A percentile compares a stretch with the other conserved stretches of the same genome.
Evolutionary conservation across 2,797 vertebrate species (phyloP).

Genomic region (Sebastes hubbsi): DNA sequence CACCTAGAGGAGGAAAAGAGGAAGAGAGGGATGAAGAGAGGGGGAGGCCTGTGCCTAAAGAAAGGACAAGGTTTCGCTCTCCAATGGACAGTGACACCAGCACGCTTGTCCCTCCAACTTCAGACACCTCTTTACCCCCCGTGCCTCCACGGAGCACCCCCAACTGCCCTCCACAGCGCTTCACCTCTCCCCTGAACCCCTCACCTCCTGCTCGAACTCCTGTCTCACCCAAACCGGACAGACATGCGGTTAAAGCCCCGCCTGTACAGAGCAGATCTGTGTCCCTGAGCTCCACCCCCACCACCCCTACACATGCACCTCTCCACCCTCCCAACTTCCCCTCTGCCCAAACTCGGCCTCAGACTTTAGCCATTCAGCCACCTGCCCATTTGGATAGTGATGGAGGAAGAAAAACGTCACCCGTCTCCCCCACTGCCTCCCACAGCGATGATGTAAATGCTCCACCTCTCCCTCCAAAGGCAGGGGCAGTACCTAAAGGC

Average conservation of each 20-base stretch:
- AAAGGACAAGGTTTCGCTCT: constrained; percentile 84
- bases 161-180: constrained; percentile 85
- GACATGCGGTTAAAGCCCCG: neutral
- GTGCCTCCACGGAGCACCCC: constrained; percentile 87
- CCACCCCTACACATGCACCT: neutral
- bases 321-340: neutral
- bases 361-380: constrained; percentile 45
- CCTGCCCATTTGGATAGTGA: neutral
- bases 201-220: neutral
- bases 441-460: constrained; percentile 19
- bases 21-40: constrained; percentile 25
- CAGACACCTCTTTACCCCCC: constrained; percentile 77
- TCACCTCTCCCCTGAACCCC: constrained; percentile 57
- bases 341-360: constrained; percentile 37
- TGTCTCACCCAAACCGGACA: neutral
- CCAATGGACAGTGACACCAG: neutral
- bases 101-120: neutral
- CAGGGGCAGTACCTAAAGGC: constrained; percentile 57
- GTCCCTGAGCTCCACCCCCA: neutral
- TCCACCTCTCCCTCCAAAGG: constrained; percentile 88
- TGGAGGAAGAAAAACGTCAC: constrained; percentile 27
- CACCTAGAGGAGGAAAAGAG: constrained; percentile 7
- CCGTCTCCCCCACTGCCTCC: constrained; percentile 19
- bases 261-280: neutral
- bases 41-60: constrained; percentile 84